Base-by-base conservation (phyloP, 2,888 invertebrate species). In the Dolichopus griseipennis region DNA sequence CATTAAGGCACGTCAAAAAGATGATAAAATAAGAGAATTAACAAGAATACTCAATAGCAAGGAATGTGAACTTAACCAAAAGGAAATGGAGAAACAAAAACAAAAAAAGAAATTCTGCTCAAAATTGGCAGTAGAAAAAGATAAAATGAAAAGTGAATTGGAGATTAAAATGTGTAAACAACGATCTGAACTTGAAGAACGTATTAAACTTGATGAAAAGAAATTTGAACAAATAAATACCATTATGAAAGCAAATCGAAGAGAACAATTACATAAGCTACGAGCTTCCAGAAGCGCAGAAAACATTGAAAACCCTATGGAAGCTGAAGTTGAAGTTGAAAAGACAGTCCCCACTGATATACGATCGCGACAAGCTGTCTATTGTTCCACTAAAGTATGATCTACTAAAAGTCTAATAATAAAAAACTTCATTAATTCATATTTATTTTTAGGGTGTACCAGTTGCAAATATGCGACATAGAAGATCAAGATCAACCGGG, bases 401-500 rank as follows among this genome's bases (percentile, higher is more conserved):
- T n/a, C n/a, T n/a, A n/a, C n/a, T n/a, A 9, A 69, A 65, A 21
- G 68, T 20, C 70, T 72, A 65, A 63, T 69, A 20, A 61, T 69
- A 66, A 5, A 6, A 52, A 52, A 52, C 6, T 52, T 18, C 9
- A 52, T 2, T 15, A 52, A n/a, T 18, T 52, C 3, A 41, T 64
- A 67, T 34, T 66, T 61, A 21, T 12, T 21, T 43, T 5, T 27
- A 90, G 82, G 90, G 90, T 2, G 79, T 87, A 37, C 87, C 90
- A 0, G 85, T 90, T 1, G 85, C 88, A 0, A 91, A 91, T 77
- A 86, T 86, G 0, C 84, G 91, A 2, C 89, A 92, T 76, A 84
- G 93, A 20, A 84, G 95, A 33, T 95, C 95, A 0, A 85, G 90
- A 66, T 95, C 95, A 0, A 90, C 89, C 0, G 90, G 90, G 64